Percentiles rank a stretch among this genome's conserved stretches.
phyloP scores from a whole-genome alignment of 2,113 vertebrate genomes.

The Gambusia holbrooki region DNA sequence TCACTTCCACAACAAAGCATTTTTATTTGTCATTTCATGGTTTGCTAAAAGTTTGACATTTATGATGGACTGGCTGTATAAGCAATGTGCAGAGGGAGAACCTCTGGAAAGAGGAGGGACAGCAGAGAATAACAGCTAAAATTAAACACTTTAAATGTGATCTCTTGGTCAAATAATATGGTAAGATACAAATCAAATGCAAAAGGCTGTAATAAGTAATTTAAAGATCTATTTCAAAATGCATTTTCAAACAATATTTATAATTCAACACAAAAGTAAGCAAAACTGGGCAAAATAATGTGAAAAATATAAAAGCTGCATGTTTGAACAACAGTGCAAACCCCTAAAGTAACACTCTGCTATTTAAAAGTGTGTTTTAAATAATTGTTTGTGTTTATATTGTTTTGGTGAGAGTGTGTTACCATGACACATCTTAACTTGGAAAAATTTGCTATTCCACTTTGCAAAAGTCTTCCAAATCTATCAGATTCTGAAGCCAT shows the following conservation, averaged over 20 bases:
- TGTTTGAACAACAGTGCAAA: neutral
- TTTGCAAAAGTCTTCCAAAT: too few species aligned
- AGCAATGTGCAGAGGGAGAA: conserved; percentile 36
- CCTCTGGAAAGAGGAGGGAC: conserved; percentile 10
- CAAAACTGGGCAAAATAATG: too few species aligned
- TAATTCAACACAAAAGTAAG: too few species aligned
- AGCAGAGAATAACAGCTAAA: conserved; percentile 10
- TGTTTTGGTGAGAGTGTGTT: neutral
- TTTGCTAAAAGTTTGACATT: conserved; percentile 35
- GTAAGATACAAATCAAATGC: neutral
- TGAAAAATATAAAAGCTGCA: neutral
- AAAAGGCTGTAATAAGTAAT: neutral
- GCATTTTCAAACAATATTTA: too few species aligned
- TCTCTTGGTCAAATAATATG: neutral
- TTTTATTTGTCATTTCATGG: conserved; percentile 31
- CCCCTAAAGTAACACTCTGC: neutral
- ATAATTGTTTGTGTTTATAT: neutral
- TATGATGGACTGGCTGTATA: conserved; percentile 23
- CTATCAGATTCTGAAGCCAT: too few species aligned
- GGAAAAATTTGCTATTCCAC: too few species aligned
- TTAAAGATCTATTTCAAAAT: neutral
- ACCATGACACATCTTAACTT: neutral
- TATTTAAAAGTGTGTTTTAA: neutral
- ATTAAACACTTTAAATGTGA: conserved; percentile 9
- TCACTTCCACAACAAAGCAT: conserved; percentile 21